Evolutionary conservation across 2,113 vertebrate species (phyloP).

Genomic region (Nettapus auritus): DNA sequence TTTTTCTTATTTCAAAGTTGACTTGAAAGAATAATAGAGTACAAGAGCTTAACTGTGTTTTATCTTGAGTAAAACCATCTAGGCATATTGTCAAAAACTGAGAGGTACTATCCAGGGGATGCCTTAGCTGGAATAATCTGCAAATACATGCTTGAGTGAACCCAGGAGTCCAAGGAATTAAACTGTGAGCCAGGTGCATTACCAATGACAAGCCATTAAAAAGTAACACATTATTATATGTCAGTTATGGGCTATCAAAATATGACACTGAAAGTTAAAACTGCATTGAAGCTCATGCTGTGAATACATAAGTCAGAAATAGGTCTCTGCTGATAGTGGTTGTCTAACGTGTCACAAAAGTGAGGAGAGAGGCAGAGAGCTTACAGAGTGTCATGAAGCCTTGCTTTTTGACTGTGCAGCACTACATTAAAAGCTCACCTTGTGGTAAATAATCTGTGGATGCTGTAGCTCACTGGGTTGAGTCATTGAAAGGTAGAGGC

Average conservation of each 20-base stretch:
- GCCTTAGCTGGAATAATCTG: not conserved
- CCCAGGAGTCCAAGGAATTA: not conserved
- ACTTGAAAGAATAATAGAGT: not conserved
- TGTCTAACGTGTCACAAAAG: not conserved
- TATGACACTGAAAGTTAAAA: not conserved
- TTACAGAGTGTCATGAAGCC: not conserved
- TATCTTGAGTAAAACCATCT: not conserved
- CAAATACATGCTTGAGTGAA: not conserved
- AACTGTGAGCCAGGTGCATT: not conserved
- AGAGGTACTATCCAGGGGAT: not conserved
- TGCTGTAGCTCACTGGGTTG: rapidly evolving
- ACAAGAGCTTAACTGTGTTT: not conserved
- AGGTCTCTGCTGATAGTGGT: not conserved
- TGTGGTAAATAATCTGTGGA: not conserved
- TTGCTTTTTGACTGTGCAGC: not conserved
- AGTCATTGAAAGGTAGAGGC: not conserved
- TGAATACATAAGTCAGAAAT: not conserved
- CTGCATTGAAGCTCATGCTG: not conserved
- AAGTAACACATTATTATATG: not conserved
- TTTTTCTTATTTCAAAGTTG: not conserved
- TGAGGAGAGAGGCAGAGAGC: not conserved
- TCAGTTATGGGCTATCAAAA: not conserved
- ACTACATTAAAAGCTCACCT: not conserved
- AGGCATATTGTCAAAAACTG: not conserved
- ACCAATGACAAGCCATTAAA: not conserved